Conservation (phyloP, 2,888 invertebrate genomes). For the Oeneis ivallda region DNA sequence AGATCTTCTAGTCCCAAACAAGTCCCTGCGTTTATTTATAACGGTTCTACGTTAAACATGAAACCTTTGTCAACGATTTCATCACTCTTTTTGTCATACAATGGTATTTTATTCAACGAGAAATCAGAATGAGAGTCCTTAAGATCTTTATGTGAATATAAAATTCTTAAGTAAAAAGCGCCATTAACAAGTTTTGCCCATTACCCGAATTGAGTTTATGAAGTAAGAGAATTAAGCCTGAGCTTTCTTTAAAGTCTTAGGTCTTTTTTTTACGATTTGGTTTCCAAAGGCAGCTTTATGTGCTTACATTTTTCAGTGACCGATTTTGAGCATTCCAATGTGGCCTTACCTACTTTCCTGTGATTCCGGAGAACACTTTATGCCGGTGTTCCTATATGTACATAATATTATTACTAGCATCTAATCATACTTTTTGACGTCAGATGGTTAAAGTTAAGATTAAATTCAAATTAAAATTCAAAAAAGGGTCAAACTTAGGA, state of each 20-base stretch:
- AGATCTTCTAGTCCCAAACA: conserved; percentile 20
- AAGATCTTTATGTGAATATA: conserved; percentile 31
- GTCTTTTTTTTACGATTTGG: conserved; percentile 11
- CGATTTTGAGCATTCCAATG: no score
- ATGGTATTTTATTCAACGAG: conserved; percentile 12
- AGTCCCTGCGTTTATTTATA: conserved; percentile 17
- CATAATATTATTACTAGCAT: no score
- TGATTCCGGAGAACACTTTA: no score
- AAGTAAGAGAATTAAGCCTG: conserved; percentile 12
- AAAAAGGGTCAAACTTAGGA: no score
- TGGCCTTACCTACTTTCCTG: no score
- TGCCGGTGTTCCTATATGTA: no score
- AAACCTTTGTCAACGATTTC: conserved; percentile 19
- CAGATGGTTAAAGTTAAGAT: no score
- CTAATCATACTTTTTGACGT: no score
- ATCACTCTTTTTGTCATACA: conserved; percentile 20
- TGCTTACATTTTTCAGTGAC: no score
- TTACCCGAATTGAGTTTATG: conserved; percentile 21
- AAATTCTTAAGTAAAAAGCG: conserved; percentile 33
- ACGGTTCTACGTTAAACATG: conserved; percentile 20
- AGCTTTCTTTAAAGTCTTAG: conserved; percentile 16
- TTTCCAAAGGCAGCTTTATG: conserved; percentile 7
- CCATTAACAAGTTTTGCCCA: conserved; percentile 34
- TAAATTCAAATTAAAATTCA: no score
- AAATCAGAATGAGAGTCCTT: conserved; percentile 14